Base-by-base conservation (phyloP, 2,797 vertebrate species). In the Vipera latastei region DNA sequence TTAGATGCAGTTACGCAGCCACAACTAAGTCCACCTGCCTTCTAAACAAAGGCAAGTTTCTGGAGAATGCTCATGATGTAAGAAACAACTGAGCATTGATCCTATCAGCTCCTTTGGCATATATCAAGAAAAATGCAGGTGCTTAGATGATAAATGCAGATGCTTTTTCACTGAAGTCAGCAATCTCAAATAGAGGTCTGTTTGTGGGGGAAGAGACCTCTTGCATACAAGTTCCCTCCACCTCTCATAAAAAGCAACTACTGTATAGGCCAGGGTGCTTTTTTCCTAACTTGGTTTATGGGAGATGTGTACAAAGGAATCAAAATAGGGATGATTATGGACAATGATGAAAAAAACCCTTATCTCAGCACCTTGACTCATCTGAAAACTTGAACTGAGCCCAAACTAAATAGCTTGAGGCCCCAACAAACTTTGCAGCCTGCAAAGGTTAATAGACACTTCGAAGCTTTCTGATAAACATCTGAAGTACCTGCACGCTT, bases 121-220 rank as follows among this genome's bases (percentile, higher is more conserved):
- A 91, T 88, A 69, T 89, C 91, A 73, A 61, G 57, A 93, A 69
- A 93, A 85, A 93, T 89, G 86, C 92, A 93, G 92, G 92, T 91
- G 90, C 59, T 91, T 48, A 91, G 48, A 89, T 91, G 63, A 88
- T 86, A 91, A 90, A 93, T 91, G 90, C 86, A 93, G 63, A 89
- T 56, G 57, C 69, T 89, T 65, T 91, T 93, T 91, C 69, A 85
- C 90, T 48, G 69, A 63, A 85, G 51, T 93, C 92, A 93, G 87
- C 51, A 57, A 85, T 93, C 87, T 32, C 92, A 61, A 88, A 87
- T 91, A 32, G 28, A 93, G 48, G 28, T 88, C 57, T 91, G 56
- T 65, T 53, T 59, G 89, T 28, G 57, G 56, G 88, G 90, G 51
- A 26, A 57, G 25, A 61, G 38, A 53, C 44, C 18, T 61, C 25